Conservation (phyloP, 2,888 invertebrate genomes). For the Minunthozetes semirufus region DNA sequence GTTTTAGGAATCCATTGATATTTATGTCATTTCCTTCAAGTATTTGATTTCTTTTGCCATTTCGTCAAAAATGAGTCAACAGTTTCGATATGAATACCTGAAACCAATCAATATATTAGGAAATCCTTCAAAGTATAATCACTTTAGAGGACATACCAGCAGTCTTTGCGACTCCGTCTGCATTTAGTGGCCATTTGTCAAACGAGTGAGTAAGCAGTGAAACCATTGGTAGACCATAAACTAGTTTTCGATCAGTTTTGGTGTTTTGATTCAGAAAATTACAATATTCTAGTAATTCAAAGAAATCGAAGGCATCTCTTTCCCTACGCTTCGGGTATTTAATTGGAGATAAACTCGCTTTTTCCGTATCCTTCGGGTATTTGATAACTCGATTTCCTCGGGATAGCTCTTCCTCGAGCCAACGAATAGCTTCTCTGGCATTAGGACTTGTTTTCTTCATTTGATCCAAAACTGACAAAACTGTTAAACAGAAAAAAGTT, state of each 20-base stretch:
- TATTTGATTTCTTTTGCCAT: constrained; percentile 3
- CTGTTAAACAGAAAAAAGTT: too few species aligned
- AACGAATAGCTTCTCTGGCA: constrained; percentile 84
- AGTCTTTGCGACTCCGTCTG: constrained; percentile 39
- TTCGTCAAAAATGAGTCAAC: constrained; percentile 21
- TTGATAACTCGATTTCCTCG: constrained; percentile 69
- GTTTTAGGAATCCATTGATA: background rate
- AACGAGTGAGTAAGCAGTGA: constrained; percentile 64
- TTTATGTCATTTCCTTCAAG: background rate
- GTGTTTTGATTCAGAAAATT: constrained; percentile 56
- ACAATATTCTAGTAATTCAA: constrained; percentile 76
- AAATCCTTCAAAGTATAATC: background rate
- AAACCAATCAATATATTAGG: background rate
- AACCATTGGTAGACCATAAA: constrained; percentile 53
- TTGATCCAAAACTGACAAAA: constrained; percentile 78
- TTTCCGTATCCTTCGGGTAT: constrained; percentile 77
- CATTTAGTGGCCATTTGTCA: constrained; percentile 40
- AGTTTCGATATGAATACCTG: constrained; percentile 31
- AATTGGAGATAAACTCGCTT: constrained; percentile 62
- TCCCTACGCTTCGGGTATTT: constrained; percentile 71
- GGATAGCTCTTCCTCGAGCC: constrained; percentile 79
- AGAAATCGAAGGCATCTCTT: constrained; percentile 64
- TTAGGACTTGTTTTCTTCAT: constrained; percentile 74
- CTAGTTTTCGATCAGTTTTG: constrained; percentile 48
- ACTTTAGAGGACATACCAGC: constrained; percentile 32